Conservation (phyloP, 2,797 vertebrate species). For the Molossus molossus region DNA sequence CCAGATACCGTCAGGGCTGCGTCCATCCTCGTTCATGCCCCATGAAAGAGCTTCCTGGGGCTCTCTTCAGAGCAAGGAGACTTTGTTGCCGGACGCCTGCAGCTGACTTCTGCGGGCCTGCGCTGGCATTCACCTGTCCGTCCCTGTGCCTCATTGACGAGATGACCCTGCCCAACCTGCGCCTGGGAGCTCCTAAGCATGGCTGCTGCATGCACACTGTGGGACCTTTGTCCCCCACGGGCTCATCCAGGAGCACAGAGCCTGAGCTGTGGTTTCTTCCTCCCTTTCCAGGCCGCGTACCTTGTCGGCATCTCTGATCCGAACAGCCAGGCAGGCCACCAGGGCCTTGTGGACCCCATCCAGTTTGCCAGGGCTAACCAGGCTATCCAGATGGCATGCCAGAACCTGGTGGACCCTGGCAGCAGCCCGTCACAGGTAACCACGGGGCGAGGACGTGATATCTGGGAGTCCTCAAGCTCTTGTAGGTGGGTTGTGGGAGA, state of each 20-base stretch:
- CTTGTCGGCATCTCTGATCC: slow-evolving; percentile 98
- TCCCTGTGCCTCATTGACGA: neutral
- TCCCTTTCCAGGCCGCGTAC: slow-evolving; percentile 94
- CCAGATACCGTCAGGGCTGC: neutral
- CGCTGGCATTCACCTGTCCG: neutral
- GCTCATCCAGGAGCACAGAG: neutral
- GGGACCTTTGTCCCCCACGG: rapidly evolving
- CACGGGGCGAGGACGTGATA: neutral
- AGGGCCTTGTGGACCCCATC: slow-evolving; percentile 99
- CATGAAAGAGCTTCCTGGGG: neutral
- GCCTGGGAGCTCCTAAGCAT: neutral
- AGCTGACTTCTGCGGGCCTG: neutral
- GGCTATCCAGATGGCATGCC: slow-evolving; percentile 99
- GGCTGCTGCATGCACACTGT: neutral
- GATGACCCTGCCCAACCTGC: neutral
- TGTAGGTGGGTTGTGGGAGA: neutral
- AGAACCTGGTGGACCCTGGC: slow-evolving; percentile 97
- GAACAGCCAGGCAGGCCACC: slow-evolving; percentile 98
- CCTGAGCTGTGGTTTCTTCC: slow-evolving; percentile 42
- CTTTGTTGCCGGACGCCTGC: slow-evolving; percentile 14
- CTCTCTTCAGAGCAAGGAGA: slow-evolving; percentile 16
- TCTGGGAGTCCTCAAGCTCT: neutral
- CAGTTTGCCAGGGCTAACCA: slow-evolving; percentile 98
- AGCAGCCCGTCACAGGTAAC: slow-evolving; percentile 98
- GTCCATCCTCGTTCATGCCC: neutral